Evolutionary conservation across 1,140 invertebrate genomes (phyloP), one percentile per base, ranked within the genome.

Genomic region (Polypedilum pembai): DNA sequence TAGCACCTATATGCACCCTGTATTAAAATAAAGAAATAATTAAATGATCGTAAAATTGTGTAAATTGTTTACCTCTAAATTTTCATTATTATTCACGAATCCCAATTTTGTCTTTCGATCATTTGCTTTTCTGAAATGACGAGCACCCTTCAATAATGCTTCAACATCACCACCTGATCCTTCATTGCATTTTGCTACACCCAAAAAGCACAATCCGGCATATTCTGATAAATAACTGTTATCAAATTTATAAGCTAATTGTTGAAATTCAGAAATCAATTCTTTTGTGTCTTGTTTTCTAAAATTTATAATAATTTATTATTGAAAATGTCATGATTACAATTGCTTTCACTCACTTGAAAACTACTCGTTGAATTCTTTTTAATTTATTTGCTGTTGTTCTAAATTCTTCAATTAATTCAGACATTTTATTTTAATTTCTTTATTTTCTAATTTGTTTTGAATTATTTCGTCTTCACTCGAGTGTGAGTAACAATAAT

Each of bases 281-380:
- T 82, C 81, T 4, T 81, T 81, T 5, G 80, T 80, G 74, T 82
- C 80, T 40, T 80, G 80, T 76, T 81, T 82, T 74, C 20, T 75
- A 33, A 33, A 33, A 73, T 3, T 8, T 3, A 15, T 33, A 21
- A 0, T 21, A 41, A 20, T 40, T 3, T 2, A 75, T 74, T 40
- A 41, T 41, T 24, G 40, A 24, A 0, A 63, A 33, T 10, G 2
- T 21, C 17, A 8, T 7, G 2, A 75, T 74, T n/a, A 66, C 1
- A 7, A 77, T 73, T 21, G 5, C 24, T 5, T 33, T 17, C 3
- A 73, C 10, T 66, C 75, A 82, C 81, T 82, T 82, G 73, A 82
- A 82, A 0, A 81, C 78, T 10, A 79, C 78, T 7, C 80, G 76
- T 41, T 82, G 80, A 17, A 81, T 78, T 74, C 81, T 82, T 74